These are phyloP conservation scores for Daubentonia madagascariensis DNA, from an alignment of 2,113 vertebrate genomes.

Conservation along the genomic window DNA sequence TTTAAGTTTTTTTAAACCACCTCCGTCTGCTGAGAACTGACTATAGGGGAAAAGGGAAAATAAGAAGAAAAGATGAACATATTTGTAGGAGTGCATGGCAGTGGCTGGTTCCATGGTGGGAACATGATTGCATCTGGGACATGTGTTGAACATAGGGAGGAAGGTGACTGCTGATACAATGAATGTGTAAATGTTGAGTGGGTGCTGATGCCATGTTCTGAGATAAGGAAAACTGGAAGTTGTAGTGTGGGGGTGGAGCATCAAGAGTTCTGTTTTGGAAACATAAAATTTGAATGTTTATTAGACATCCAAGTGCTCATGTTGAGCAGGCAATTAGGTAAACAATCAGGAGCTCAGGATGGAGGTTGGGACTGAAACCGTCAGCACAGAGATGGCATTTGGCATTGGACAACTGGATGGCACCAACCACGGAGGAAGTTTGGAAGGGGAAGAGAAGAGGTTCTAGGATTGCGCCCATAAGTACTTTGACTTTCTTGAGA, in stretches of 20 bases:
- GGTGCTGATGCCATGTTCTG: accelerated
- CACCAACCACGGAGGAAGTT: background rate
- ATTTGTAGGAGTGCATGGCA: background rate
- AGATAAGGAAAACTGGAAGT: background rate
- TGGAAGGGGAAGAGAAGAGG: background rate
- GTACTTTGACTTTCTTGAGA: background rate
- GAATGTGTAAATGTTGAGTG: background rate
- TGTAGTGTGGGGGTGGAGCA: background rate
- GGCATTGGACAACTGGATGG: background rate
- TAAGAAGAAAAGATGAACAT: background rate
- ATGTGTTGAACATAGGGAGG: background rate
- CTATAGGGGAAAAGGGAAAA: background rate
- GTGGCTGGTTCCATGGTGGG: background rate
- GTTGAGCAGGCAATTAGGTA: background rate
- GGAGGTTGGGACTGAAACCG: background rate
- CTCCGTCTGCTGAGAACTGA: background rate
- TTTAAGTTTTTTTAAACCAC: background rate
- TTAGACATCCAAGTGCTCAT: background rate
- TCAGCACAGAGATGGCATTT: background rate
- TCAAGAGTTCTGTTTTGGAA: background rate
- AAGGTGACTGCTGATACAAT: background rate
- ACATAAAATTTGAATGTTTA: background rate
- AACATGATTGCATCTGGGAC: background rate
- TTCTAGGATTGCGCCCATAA: background rate
- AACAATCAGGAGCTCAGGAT: background rate